A percentile compares a stretch with the other conserved stretches of the same genome.
Evolutionary conservation across 37 sponge, comb jelly and placozoan species (phyloP).

Genomic region (Eunapius fragilis): DNA sequence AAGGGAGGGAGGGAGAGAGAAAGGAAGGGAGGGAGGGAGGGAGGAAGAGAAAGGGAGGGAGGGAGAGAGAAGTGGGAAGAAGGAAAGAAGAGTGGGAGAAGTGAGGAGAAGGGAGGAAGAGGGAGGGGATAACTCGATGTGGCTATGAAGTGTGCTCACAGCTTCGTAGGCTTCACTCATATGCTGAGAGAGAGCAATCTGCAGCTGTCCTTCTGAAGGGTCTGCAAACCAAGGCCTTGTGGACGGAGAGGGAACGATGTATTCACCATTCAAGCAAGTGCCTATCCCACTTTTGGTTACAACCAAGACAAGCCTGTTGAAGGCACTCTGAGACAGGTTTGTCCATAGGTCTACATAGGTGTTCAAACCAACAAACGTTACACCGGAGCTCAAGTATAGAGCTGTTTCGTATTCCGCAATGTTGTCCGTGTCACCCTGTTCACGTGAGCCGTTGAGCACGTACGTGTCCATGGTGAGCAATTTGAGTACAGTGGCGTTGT

Average conservation of each 20-base stretch:
- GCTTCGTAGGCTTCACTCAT: not conserved
- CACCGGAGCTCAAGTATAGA: slow-evolving; percentile 23
- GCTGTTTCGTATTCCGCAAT: not conserved
- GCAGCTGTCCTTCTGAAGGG: not conserved
- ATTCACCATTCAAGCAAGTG: slow-evolving; percentile 57
- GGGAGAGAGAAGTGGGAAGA: too few species aligned
- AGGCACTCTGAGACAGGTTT: slow-evolving; percentile 4
- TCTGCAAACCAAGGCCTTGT: not conserved
- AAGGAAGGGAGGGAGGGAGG: too few species aligned
- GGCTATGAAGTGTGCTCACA: not conserved
- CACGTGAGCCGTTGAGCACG: not conserved
- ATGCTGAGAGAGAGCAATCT: slow-evolving; percentile 18
- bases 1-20: not conserved
- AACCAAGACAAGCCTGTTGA: slow-evolving; percentile 30
- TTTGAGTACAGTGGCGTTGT: slow-evolving; percentile 48
- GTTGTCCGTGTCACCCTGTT: not conserved
- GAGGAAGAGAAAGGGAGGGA: too few species aligned
- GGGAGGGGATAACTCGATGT: too few species aligned
- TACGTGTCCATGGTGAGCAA: slow-evolving; percentile 26
- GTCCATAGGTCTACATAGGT: slow-evolving; percentile 19
- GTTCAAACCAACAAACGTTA: slow-evolving; percentile 2
- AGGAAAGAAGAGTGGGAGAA: too few species aligned
- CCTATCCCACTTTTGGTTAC: slow-evolving; percentile 44
- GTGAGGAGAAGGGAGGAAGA: too few species aligned
- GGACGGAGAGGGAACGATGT: not conserved